Base-by-base conservation (phyloP, 2,797 vertebrate genomes). In the Coracias cyanogaster region DNA sequence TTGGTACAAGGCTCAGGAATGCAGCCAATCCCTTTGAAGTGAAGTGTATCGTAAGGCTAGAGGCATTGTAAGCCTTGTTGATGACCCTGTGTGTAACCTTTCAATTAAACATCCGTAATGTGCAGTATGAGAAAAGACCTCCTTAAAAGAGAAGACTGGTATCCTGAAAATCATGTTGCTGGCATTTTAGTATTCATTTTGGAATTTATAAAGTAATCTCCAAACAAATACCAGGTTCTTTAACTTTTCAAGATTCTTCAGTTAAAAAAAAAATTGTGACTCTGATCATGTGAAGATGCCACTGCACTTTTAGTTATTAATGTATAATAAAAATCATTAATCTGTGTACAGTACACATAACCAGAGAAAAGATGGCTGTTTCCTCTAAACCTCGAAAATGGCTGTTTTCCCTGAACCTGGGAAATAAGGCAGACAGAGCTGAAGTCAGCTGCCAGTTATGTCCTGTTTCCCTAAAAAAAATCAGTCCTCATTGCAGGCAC, bases 1-100 rank as follows among this genome's bases (percentile, higher is more conserved):
- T 98, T 98, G 98, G 98, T 98, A 99, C 98, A 99, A 96, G 98
- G 96, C 95, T 97, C 92, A 98, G 98, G 98, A 99, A 99, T 99
- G 97, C 86, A 95, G 97, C 97, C 96, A 91, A 95, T 96, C 97
- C 98, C 97, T 99, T 99, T 98, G 98, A 99, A 98, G 98, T 99
- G 88, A 96, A 95, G 96, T 87, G 96, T 87, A 98, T 97, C 97
- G 98, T 97, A 97, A 97, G 97, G 98, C 98, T 98, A 97, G 98
- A 98, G 98, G 98, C 98, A 96, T 96, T 97, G 70, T 97, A 87
- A 94, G 97, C 96, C 97, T 97, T 96, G 97, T 96, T 96, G 98
- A 97, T 98, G 98, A 99, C 98, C 98, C 97, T 93, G 95, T 96
- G 97, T 95, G 98, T 98, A 98, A 98, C 98, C 98, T 96, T 93